phyloP scores from a whole-genome alignment of 2,797 vertebrate species.

The Myiotriccus ornatus region DNA sequence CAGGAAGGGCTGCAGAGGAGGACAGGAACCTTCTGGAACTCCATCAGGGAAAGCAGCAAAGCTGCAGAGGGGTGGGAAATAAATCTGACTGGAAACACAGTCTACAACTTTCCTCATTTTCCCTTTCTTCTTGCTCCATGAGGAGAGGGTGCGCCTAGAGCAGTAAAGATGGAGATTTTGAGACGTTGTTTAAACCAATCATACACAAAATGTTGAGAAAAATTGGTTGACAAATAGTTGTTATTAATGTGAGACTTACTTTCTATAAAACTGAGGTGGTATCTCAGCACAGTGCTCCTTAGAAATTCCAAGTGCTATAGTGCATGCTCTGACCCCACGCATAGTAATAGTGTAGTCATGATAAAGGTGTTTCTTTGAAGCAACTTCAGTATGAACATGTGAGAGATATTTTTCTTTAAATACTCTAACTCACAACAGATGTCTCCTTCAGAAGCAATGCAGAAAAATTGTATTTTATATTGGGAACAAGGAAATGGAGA shows the following conservation, averaged over 20 bases:
- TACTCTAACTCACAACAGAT: background rate
- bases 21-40: background rate
- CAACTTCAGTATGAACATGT: background rate
- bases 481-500: background rate
- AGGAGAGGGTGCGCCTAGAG: background rate
- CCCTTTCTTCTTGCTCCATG: background rate
- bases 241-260: background rate
- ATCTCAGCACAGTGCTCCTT: background rate
- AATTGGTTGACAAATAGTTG: background rate
- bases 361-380: background rate
- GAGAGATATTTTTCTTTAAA: constrained; percentile 8
- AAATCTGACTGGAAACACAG: background rate
- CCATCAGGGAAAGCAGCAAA: background rate
- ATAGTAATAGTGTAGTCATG: background rate
- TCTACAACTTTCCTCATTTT: background rate
- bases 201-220: background rate
- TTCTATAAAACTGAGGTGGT: background rate
- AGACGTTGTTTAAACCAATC: background rate
- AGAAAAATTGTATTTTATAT: background rate
- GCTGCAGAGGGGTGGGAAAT: background rate
- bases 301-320: background rate
- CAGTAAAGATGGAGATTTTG: background rate
- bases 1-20: background rate
- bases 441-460: constrained; percentile 30
- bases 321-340: background rate